Base-by-base conservation (phyloP, 53 echinoderm and acorn worm genomes). In the Apostichopus leukothele region DNA sequence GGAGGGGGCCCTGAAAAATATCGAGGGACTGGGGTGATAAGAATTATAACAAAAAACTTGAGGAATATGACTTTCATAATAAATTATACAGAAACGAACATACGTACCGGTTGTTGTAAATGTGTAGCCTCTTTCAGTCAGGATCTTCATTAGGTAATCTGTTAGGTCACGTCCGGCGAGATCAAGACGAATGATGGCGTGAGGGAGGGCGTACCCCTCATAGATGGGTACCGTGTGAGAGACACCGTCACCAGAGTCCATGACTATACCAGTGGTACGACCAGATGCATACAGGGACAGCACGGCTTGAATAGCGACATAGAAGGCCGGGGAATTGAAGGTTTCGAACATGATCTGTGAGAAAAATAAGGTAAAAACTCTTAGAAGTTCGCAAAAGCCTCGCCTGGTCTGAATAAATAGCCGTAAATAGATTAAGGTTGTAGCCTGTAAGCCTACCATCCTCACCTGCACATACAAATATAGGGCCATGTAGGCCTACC, bases 241-340 rank as follows among this genome's bases (percentile, higher is more conserved):
- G 76, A 96, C 94, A 90, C 94, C 94, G 71, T 96, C 96, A 93
- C 96, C 94, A 67, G 96, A 91, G 75, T 96, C 96, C 61, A 96
- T 90, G 88, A 96, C 96, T 86, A 94, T 96, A 90, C 96, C 96
- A 63, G 96, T 96, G 88, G 96, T 96, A 90, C 94, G 93, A 74
- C 96, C 96, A 87, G 96, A 96, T 53, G 94, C 94, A 91, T 94
- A 94, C 57, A 94, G 91, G 51, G 94, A 96, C 76, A 94, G 90
- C 61, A 96, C 94, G n/a, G 93, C 93, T 89, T 94, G 96, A 87
- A 96, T 93, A 21, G 94, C 94, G 7, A 96, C 96, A 89, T 96
- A 96, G 93, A 96, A 93, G 68, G 96, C 96, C 12, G 96, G 96
- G 59, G 96, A 74, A 91, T 96, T 96, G 94, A 96, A 96, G 27